Evolutionary conservation across 1,140 invertebrate genomes (phyloP).

Genomic region (Lasioglossum albipes): DNA sequence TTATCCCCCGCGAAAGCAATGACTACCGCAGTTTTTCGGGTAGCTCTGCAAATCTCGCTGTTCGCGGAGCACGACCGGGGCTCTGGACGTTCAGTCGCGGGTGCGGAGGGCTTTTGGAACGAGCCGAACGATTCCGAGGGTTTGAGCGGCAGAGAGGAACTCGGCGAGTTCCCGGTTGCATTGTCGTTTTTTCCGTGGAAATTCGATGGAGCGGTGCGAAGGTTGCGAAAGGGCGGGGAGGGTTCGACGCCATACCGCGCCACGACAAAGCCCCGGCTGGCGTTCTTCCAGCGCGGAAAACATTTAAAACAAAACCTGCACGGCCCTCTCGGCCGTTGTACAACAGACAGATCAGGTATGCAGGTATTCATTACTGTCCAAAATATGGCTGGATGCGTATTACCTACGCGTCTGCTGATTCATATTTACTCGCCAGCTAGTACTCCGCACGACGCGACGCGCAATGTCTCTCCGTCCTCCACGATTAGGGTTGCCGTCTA

Average conservation of each 20-base stretch:
- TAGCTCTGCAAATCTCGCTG: conserved; percentile 19
- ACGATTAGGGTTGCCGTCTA: too few relatives aligned
- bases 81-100: conserved; percentile 28
- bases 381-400: conserved; percentile 52
- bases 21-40: conserved; percentile 50
- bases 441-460: too few relatives aligned
- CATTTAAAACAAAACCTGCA: conserved; percentile 61
- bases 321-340: conserved; percentile 37
- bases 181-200: conserved; percentile 35
- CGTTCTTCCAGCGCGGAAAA: conserved; percentile 55
- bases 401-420: conserved; percentile 47
- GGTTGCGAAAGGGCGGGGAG: neutral
- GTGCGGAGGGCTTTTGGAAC: conserved; percentile 8
- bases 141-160: neutral
- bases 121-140: conserved; percentile 44
- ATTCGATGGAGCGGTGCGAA: conserved; percentile 27
- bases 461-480: too few relatives aligned
- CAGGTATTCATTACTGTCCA: conserved; percentile 54
- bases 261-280: conserved; percentile 28
- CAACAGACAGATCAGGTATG: conserved; percentile 17
- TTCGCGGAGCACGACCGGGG: conserved; percentile 52
- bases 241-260: too few relatives aligned
- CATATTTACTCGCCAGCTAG: conserved; percentile 25
- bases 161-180: neutral
- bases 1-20: conserved; percentile 54